Percentiles rank a stretch among this genome's conserved stretches.
Evolutionary conservation across 30 jellyfish, hydroid and myxozoan genomes (phyloP).

Genomic region (Chironex yamaguchii): DNA sequence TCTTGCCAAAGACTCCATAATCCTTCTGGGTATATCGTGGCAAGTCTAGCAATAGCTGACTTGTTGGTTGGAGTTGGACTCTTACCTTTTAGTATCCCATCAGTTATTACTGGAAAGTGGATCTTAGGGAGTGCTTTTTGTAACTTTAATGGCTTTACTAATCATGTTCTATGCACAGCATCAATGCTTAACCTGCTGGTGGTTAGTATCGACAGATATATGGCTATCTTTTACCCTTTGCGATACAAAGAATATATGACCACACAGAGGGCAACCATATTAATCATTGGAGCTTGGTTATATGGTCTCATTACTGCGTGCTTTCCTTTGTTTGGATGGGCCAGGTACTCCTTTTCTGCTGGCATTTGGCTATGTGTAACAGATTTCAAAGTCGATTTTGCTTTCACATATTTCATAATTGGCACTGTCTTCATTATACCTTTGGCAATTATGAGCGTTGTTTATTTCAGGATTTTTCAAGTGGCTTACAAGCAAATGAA

Average conservation of each 20-base stretch:
- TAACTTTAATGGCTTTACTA: slow-evolving; percentile 66
- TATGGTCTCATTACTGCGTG: slow-evolving; percentile 51
- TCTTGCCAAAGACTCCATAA: slow-evolving; percentile 24
- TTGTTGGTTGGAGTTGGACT: slow-evolving; percentile 65
- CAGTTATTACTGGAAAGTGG: slow-evolving; percentile 52
- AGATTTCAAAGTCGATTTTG: slow-evolving; percentile 45
- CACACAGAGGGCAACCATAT: slow-evolving; percentile 36
- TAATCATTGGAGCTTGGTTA: slow-evolving; percentile 54
- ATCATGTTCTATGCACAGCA: slow-evolving; percentile 64
- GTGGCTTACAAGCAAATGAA: slow-evolving; percentile 57
- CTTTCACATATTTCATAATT: slow-evolving; percentile 62
- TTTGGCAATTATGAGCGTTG: slow-evolving; percentile 42
- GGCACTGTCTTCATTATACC: slow-evolving; percentile 56
- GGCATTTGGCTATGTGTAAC: slow-evolving; percentile 76
- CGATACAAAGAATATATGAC: slow-evolving; percentile 60
- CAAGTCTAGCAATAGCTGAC: slow-evolving; percentile 71
- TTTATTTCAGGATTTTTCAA: slow-evolving; percentile 54
- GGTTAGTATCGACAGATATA: slow-evolving; percentile 71
- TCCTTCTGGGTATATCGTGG: slow-evolving; percentile 69
- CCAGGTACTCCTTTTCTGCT: slow-evolving; percentile 18
- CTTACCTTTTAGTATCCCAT: slow-evolving; percentile 70
- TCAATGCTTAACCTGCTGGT: slow-evolving; percentile 55
- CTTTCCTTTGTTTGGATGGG: slow-evolving; percentile 67
- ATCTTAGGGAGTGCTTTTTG: slow-evolving; percentile 53
- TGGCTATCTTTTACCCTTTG: slow-evolving; percentile 63